These are phyloP conservation scores for Arbacia lixula DNA, from an alignment of 53 echinoderm and acorn worm genomes.

Conservation along the genomic window DNA sequence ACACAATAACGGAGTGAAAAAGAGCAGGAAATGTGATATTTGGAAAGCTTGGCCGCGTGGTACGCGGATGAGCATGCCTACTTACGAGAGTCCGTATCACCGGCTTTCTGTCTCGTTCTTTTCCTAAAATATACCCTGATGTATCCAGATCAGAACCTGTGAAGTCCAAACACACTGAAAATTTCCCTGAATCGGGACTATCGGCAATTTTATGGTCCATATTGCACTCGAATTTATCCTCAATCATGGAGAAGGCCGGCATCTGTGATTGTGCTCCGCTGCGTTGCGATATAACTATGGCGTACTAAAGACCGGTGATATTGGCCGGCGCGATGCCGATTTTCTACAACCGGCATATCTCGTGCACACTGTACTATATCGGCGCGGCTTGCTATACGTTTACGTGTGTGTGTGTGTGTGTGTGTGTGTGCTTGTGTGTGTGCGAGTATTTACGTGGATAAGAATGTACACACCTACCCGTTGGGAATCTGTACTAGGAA, in stretches of 20 bases:
- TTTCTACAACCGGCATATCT: slow-evolving; percentile 5
- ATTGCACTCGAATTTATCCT: slow-evolving; percentile 56
- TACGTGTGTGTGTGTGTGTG: background rate
- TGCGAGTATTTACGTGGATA: too few species aligned
- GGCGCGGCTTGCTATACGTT: too few species aligned
- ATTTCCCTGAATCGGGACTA: slow-evolving; percentile 81
- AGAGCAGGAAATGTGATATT: too few species aligned
- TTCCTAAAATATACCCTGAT: slow-evolving; percentile 53
- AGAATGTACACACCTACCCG: too few species aligned
- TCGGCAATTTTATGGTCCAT: slow-evolving; percentile 63
- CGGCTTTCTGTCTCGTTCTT: slow-evolving; percentile 47
- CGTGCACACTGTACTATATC: background rate
- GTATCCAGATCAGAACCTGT: slow-evolving; percentile 18
- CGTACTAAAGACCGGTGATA: background rate
- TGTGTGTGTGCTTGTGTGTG: background rate
- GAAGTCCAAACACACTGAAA: slow-evolving; percentile 62
- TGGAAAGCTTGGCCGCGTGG: too few species aligned
- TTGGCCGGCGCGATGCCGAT: slow-evolving; percentile 14
- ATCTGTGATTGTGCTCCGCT: background rate
- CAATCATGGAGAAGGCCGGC: slow-evolving; percentile 24
- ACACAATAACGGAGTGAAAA: too few species aligned
- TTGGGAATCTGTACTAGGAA: too few species aligned
- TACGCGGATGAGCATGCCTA: background rate
- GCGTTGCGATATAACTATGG: background rate
- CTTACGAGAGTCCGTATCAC: slow-evolving; percentile 42